phyloP scores from a whole-genome alignment of 2,888 invertebrate species.

The Eretmocerus hayati region DNA sequence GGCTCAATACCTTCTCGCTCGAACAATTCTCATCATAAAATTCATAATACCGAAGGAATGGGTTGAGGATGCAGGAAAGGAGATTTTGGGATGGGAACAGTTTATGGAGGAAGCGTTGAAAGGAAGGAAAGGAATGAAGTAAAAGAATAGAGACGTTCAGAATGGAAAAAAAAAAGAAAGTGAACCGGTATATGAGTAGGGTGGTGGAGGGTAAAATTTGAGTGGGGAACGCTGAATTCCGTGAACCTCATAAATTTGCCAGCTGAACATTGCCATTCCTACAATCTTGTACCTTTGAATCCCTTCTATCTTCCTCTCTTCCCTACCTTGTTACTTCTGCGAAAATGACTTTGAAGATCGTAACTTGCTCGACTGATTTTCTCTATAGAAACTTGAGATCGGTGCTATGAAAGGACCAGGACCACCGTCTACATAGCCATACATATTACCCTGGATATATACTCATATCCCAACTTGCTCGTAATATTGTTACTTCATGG shows the following conservation, averaged over 20 bases:
- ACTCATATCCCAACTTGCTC: too few relatives aligned
- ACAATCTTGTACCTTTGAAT: neutral
- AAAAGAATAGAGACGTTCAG: neutral
- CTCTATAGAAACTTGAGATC: neutral
- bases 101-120: too few relatives aligned
- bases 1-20: neutral
- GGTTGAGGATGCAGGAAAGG: neutral
- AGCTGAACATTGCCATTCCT: neutral
- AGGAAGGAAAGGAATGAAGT: neutral
- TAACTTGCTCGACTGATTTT: neutral
- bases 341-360: neutral
- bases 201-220: slow-evolving; percentile 1
- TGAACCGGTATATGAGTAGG: neutral
- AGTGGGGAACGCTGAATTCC: slow-evolving; percentile 8
- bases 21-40: slow-evolving; percentile 12
- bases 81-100: too few relatives aligned
- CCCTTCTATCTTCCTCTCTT: neutral
- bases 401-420: too few relatives aligned
- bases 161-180: neutral
- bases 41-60: slow-evolving; percentile 2
- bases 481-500: too few relatives aligned
- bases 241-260: neutral
- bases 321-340: neutral
- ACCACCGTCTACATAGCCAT: too few relatives aligned
- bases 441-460: too few relatives aligned